Evolutionary conservation across 2,797 vertebrate genomes (phyloP), one percentile per base, ranked within the genome.

Genomic region (Chelon labrosus): DNA sequence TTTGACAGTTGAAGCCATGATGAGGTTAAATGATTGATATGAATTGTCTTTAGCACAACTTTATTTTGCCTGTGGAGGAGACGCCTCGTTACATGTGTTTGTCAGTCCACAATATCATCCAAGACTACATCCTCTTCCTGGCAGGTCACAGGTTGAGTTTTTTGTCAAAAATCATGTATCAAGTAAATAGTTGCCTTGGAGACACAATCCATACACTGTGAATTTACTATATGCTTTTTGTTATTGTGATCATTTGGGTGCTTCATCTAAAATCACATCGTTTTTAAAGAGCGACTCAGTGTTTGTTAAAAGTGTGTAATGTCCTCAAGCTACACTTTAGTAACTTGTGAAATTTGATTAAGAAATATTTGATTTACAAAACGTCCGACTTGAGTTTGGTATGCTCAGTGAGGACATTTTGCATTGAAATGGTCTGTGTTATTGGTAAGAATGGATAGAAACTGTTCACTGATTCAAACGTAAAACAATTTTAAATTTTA

Each of bases 111-210:
- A 75, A 51, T 64, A 37, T 37, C 19, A 5, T 37, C 17, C 2
- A 10, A 19, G 42, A 17, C 14, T 51, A 13, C 11, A 16, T 19
- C 3, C 20, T 46, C 17, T 22, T 25, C 20, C 17, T 56, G 16
- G 17, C 27, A 46, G 27, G 11, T 38, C 22, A 37, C n/a, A 66
- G 3, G 10, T 8, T 54, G 9, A 35, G 31, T 1, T 35, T 35
- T 35, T 35, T 35, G 31, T 35, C 31, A 35, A 35, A 35, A 35
- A 35, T 35, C 7, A 35, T 35, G 7, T 49, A 1, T 19, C 2
- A 19, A 49, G 8, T 49, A 4, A 1, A 51, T 6, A 7, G 6
- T 35, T 80, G 66, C 56, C 64, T 57, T 56, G 22, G 10, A 67
- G 35, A 37, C 35, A 50, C 65, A 65, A 51, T 54, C 6, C 19